Percentiles rank a stretch among this genome's conserved stretches.
These are phyloP conservation scores for Erebia palarica DNA, from an alignment of 2,888 invertebrate species.

Conservation along the genomic window DNA sequence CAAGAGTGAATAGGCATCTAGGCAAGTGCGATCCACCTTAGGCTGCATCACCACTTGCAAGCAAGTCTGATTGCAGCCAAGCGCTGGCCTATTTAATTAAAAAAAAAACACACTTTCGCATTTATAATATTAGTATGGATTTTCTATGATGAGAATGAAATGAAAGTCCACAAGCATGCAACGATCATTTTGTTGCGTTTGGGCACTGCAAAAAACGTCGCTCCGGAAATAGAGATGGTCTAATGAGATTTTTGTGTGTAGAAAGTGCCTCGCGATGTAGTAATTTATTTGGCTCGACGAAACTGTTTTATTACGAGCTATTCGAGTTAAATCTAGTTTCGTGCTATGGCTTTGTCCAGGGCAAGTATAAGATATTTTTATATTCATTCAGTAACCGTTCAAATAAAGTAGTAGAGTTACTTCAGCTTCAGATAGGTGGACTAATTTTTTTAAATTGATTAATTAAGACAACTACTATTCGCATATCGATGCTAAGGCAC, in stretches of 20 bases:
- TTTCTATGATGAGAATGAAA: background rate
- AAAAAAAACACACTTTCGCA: too few species aligned
- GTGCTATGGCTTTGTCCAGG: background rate
- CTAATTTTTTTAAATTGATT: too few species aligned
- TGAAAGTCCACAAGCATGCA: constrained; percentile 4
- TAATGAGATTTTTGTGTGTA: constrained; percentile 21
- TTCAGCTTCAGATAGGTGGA: too few species aligned
- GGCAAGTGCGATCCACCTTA: too few species aligned
- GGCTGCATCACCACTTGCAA: too few species aligned
- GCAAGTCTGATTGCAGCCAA: too few species aligned
- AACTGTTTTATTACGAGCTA: background rate
- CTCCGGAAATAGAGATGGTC: constrained; percentile 12
- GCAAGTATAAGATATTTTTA: background rate
- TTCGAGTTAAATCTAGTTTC: background rate
- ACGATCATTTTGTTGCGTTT: constrained; percentile 6
- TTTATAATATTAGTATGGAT: too few species aligned
- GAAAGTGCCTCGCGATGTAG: constrained; percentile 8
- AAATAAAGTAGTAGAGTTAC: background rate
- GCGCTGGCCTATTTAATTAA: too few species aligned
- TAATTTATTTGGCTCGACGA: background rate
- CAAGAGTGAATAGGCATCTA: too few species aligned
- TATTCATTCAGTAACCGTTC: background rate
- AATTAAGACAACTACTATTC: too few species aligned
- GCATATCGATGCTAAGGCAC: too few species aligned
- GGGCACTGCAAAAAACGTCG: constrained; percentile 7